Conservation (phyloP, 1,140 invertebrate species). For the Capitella teleta region DNA sequence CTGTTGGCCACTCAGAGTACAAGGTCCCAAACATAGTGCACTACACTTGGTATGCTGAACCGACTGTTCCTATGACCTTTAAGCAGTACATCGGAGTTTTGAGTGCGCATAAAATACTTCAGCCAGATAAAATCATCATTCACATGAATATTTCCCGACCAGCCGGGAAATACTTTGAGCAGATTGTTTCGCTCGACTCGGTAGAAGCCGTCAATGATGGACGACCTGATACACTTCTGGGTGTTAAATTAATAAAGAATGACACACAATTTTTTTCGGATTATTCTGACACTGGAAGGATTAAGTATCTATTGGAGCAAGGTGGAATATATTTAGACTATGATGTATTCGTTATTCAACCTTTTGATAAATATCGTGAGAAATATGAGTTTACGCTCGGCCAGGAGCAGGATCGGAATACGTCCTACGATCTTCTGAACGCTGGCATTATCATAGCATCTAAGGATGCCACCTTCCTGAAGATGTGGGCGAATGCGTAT, state of each 20-base stretch:
- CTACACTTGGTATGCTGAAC: conserved; percentile 12
- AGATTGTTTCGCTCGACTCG: neutral
- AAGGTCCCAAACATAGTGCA: conserved; percentile 14
- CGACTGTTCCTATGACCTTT: conserved; percentile 4
- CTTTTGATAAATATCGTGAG: conserved; percentile 33
- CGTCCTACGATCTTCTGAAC: too few relatives aligned
- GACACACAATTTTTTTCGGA: conserved; percentile 9
- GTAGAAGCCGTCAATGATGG: conserved; percentile 4
- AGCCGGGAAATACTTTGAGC: conserved; percentile 7
- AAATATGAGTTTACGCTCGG: conserved; percentile 37
- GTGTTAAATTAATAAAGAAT: conserved; percentile 8
- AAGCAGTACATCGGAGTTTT: conserved; percentile 10
- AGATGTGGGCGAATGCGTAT: conserved; percentile 14
- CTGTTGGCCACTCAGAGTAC: neutral
- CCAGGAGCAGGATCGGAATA: conserved; percentile 10
- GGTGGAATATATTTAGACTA: conserved; percentile 15
- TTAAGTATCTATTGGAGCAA: conserved; percentile 11
- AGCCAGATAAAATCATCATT: conserved; percentile 10
- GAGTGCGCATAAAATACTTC: conserved; percentile 12
- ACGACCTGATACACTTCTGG: conserved; percentile 7
- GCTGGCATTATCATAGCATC: conserved; percentile 13
- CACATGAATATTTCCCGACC: conserved; percentile 12
- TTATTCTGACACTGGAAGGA: conserved; percentile 12
- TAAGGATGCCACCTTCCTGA: conserved; percentile 9
- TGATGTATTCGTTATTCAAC: conserved; percentile 12